phyloP scores from a whole-genome alignment of 1,140 invertebrate species.

The Ladona fulva region DNA sequence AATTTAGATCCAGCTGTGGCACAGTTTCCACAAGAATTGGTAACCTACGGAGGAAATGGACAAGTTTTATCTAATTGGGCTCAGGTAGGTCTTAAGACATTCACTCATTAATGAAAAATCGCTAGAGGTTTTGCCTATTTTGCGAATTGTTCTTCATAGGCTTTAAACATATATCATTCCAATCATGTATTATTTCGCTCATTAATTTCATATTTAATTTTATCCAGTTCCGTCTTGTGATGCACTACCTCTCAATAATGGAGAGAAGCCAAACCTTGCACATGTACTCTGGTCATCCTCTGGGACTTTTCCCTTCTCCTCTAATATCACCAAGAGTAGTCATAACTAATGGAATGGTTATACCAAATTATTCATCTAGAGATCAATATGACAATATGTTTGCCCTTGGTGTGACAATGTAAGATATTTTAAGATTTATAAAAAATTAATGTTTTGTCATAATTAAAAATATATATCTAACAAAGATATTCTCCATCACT shows the following conservation, averaged over 20 bases:
- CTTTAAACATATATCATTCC: not conserved
- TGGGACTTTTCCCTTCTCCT: slow-evolving; percentile 50
- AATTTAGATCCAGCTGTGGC: slow-evolving; percentile 54
- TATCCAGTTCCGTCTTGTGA: slow-evolving; percentile 41
- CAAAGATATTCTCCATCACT: slow-evolving; percentile 13
- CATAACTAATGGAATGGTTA: slow-evolving; percentile 62
- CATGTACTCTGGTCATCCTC: slow-evolving; percentile 58
- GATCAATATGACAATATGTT: slow-evolving; percentile 46
- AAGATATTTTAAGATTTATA: slow-evolving; percentile 23
- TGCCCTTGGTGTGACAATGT: slow-evolving; percentile 55
- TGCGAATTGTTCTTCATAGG: not conserved
- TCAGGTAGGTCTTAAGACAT: slow-evolving; percentile 37
- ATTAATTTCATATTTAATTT: not conserved
- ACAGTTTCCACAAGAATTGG: slow-evolving; percentile 39
- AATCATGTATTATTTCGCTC: too few species aligned
- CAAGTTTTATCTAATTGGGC: slow-evolving; percentile 65
- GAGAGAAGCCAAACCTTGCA: slow-evolving; percentile 50
- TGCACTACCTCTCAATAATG: slow-evolving; percentile 53
- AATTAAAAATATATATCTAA: not conserved
- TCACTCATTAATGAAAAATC: not conserved
- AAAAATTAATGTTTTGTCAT: not conserved
- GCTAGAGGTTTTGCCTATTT: not conserved
- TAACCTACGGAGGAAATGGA: slow-evolving; percentile 62
- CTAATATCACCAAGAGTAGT: slow-evolving; percentile 46
- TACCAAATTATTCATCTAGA: slow-evolving; percentile 55